Evolutionary conservation across 2,797 vertebrate species (phyloP).

Genomic region (Uromys caudimaculatus): DNA sequence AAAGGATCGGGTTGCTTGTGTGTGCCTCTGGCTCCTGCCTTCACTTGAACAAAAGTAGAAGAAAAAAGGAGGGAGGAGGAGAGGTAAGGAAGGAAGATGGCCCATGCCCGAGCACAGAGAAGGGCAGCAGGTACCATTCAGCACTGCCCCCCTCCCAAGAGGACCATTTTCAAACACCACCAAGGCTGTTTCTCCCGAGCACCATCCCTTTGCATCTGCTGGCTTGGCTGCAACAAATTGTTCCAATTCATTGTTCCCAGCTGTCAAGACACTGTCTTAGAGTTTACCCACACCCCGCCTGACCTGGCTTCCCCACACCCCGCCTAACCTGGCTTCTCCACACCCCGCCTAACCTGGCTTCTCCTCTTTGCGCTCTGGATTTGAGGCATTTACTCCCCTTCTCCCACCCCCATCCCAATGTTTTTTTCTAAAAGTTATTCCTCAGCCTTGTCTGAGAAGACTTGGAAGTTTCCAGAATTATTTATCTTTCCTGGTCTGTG

Average conservation of each 20-base stretch:
- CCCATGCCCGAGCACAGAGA: neutral
- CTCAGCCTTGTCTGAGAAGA: neutral
- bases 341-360: neutral
- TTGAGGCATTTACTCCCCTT: neutral
- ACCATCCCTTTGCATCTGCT: neutral
- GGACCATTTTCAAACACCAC: neutral
- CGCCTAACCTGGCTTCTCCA: neutral
- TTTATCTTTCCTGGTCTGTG: neutral
- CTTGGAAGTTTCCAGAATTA: neutral
- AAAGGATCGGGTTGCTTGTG: neutral
- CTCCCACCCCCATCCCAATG: neutral
- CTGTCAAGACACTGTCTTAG: neutral
- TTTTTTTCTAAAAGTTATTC: neutral
- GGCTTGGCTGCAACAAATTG: neutral
- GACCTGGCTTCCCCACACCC: neutral
- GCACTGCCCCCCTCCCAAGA: neutral
- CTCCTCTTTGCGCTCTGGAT: neutral
- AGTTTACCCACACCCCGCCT: neutral
- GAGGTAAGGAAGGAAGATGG: neutral
- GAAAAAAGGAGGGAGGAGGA: neutral
- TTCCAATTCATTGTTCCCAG: neutral
- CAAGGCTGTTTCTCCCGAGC: neutral
- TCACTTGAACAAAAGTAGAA: constrained; percentile 16
- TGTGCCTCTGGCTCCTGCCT: constrained; percentile 4
- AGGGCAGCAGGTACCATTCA: neutral